Percentiles rank a stretch among this genome's conserved stretches.
Evolutionary conservation across 2,888 invertebrate species (phyloP).

Genomic region (Pyralis farinalis): DNA sequence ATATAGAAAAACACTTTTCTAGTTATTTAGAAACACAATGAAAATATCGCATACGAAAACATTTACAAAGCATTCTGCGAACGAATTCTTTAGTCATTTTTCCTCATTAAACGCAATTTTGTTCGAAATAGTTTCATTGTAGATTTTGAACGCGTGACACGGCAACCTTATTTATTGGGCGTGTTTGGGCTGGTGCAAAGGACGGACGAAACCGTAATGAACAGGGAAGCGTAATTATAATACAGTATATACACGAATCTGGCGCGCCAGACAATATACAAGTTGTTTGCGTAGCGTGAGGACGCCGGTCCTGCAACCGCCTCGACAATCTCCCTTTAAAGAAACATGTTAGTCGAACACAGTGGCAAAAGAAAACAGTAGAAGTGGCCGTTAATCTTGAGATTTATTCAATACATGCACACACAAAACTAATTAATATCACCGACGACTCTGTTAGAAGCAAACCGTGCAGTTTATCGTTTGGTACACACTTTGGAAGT

Average conservation of each 20-base stretch:
- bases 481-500: too few relatives aligned
- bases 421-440: slow-evolving; percentile 14
- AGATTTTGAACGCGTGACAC: background rate
- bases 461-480: slow-evolving; percentile 6
- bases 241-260: slow-evolving; percentile 4
- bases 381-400: slow-evolving; percentile 22
- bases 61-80: too few relatives aligned
- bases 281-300: background rate
- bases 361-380: slow-evolving; percentile 16
- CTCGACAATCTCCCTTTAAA: slow-evolving; percentile 6
- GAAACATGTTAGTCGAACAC: slow-evolving; percentile 24
- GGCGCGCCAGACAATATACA: background rate
- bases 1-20: too few relatives aligned
- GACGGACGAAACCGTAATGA: slow-evolving; percentile 2
- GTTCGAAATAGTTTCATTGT: background rate
- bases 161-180: background rate
- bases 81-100: too few relatives aligned
- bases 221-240: background rate
- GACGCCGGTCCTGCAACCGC: too few relatives aligned
- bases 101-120: too few relatives aligned
- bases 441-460: slow-evolving; percentile 5
- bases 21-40: too few relatives aligned
- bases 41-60: too few relatives aligned
- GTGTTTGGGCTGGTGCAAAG: slow-evolving; percentile 1
- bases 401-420: slow-evolving; percentile 25